phyloP scores from a whole-genome alignment of 2,797 vertebrate genomes.

The Pteropus rufus region DNA sequence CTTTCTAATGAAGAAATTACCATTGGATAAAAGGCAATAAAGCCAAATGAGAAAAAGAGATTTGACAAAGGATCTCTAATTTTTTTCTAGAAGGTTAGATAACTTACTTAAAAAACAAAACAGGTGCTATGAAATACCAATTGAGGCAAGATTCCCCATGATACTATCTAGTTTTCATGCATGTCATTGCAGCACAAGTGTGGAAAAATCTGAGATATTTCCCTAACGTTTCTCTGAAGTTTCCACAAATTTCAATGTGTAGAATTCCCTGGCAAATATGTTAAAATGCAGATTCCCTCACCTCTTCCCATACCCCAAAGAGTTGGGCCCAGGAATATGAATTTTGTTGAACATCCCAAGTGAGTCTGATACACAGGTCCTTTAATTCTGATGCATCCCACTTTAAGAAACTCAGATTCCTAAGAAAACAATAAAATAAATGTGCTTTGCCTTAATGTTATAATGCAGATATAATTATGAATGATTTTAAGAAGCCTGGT shows the following conservation, averaged over 20 bases:
- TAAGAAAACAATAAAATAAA: not conserved
- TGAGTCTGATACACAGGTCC: not conserved
- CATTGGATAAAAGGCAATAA: not conserved
- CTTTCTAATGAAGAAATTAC: not conserved
- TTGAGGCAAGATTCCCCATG: not conserved
- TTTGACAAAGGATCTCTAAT: not conserved
- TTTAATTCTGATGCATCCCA: not conserved
- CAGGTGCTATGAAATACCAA: not conserved
- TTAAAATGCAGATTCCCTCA: conserved; percentile 9
- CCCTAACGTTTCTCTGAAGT: not conserved
- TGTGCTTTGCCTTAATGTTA: not conserved
- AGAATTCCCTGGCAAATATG: not conserved
- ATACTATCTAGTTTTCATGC: not conserved
- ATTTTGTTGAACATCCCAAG: not conserved
- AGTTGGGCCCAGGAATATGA: not conserved
- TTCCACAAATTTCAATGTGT: not conserved
- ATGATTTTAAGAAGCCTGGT: not conserved
- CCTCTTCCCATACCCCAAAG: not conserved
- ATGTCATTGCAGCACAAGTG: not conserved
- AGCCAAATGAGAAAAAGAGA: not conserved
- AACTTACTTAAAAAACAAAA: not conserved
- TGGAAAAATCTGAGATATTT: not conserved
- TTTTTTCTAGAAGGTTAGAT: not conserved
- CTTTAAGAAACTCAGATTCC: not conserved
- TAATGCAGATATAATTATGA: not conserved